These are phyloP conservation scores for Hippopotamus amphibius DNA, from an alignment of 2,113 vertebrate genomes.

Conservation along the genomic window DNA sequence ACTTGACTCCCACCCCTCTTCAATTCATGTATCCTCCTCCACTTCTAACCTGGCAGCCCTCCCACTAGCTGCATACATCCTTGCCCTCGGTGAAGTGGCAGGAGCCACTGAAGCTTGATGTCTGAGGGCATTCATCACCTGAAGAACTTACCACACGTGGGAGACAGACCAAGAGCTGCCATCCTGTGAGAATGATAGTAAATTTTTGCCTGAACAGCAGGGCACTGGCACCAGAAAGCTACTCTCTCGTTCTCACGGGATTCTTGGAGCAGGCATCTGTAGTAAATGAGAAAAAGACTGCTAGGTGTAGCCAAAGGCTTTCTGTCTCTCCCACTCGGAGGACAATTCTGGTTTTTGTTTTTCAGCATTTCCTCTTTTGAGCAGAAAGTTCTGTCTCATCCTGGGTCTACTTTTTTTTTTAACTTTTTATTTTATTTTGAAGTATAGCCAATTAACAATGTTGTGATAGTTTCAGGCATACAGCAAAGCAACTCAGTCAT, in stretches of 20 bases:
- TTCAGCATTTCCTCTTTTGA: neutral
- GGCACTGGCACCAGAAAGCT: neutral
- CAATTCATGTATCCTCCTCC: neutral
- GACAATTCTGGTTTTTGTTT: neutral
- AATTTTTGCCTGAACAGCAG: neutral
- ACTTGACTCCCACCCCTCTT: neutral
- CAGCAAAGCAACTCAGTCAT: no score
- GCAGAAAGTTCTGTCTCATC: neutral
- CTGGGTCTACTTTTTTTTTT: no score
- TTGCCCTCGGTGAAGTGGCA: neutral
- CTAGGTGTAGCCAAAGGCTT: neutral
- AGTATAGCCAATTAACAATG: no score
- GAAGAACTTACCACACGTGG: constrained; percentile 59
- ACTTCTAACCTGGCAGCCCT: neutral
- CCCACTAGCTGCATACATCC: rapidly evolving
- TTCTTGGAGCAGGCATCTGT: neutral
- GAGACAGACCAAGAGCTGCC: constrained; percentile 49
- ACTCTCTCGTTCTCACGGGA: neutral
- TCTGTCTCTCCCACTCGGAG: neutral
- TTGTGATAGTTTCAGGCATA: no score
- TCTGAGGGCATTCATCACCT: neutral
- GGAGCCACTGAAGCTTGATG: neutral
- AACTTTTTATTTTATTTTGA: no score
- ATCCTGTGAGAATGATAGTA: neutral
- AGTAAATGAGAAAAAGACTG: neutral